Evolutionary conservation across 2,888 invertebrate genomes (phyloP), one percentile per base, ranked within the genome.

Genomic region (Embidobia sp.): DNA sequence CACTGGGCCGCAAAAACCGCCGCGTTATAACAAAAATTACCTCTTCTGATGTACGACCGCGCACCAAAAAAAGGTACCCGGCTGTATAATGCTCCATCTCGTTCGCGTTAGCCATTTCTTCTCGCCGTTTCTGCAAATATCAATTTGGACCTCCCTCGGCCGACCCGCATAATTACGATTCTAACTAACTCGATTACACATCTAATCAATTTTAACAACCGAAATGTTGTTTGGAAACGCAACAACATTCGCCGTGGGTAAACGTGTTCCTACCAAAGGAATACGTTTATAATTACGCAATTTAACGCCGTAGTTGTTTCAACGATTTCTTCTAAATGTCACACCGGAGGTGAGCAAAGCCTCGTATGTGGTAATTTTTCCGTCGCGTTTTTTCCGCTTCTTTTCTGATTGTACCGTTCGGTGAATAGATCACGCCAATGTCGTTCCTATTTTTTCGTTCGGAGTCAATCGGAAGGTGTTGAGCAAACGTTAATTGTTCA

Each of bases 311-410:
- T 42, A 40, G 22, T 31, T 51, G 11, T 40, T 53, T 33, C 33
- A 35, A 44, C 26, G 46, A 35, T 66, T 55, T 55, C 66, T 46
- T 53, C 11, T 35, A 66, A 66, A 66, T 66, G 66, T 55, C 66
- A 66, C 46, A 46, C 46, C 55, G 42, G 44, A 46, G 55, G 66
- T 18, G 15, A 53, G 33, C 40, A 35, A 42, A 40, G 29, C 40
- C 40, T n/a, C n/a, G 15, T 29, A 7, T 11, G 29, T 16, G 29
- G 42, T 6, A 11, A 42, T 44, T 57, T 31, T 57, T 29, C 29
- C 31, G 8, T 44, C 31, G 7, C n/a, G 2, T 5, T 59, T 61
- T 27, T 22, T 33, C 27, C 26, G 5, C 7, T 3, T 8, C n/a
- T n/a, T n/a, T n/a, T n/a, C n/a, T n/a, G n/a, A n/a, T n/a, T n/a